Percentiles rank a stretch among this genome's conserved stretches.
Conservation (phyloP, 1,140 invertebrate genomes). For the Ceratina australensis region DNA sequence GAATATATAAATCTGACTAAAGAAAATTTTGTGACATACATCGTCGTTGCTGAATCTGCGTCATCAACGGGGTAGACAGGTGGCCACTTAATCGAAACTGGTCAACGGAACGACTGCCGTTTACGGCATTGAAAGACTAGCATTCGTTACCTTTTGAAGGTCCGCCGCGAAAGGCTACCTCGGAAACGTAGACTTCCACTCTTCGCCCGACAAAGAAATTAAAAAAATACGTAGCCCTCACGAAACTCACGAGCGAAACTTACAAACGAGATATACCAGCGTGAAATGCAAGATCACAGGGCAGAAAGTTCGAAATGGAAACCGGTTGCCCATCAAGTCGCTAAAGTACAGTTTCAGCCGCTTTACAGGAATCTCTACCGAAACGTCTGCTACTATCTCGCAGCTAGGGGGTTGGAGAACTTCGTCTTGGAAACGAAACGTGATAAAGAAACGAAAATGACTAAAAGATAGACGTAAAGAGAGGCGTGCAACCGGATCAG, state of each 20-base stretch:
- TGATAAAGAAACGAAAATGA: not conserved
- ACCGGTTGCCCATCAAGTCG: not conserved
- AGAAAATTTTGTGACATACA: not conserved
- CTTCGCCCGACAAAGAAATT: not conserved
- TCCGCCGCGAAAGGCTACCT: not conserved
- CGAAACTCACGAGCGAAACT: not conserved
- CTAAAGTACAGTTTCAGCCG: slow-evolving; percentile 32
- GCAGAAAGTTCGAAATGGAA: not conserved
- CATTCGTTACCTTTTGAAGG: not conserved
- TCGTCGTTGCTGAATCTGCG: not conserved
- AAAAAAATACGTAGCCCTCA: not conserved
- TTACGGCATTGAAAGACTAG: not conserved
- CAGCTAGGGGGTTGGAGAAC: too few species aligned
- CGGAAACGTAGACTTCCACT: not conserved
- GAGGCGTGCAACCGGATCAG: slow-evolving; percentile 1
- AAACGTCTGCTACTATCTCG: too few species aligned
- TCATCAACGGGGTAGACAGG: not conserved
- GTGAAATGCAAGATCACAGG: not conserved
- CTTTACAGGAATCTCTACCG: slow-evolving; percentile 11
- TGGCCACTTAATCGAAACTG: slow-evolving; percentile 1
- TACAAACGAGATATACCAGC: too few species aligned
- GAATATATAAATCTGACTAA: too few species aligned
- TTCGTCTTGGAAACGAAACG: not conserved
- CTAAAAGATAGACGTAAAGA: slow-evolving; percentile 23
- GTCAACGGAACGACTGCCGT: slow-evolving; percentile 1